Base-by-base conservation (phyloP, 2,888 invertebrate genomes). In the Argynnis bischoffii region DNA sequence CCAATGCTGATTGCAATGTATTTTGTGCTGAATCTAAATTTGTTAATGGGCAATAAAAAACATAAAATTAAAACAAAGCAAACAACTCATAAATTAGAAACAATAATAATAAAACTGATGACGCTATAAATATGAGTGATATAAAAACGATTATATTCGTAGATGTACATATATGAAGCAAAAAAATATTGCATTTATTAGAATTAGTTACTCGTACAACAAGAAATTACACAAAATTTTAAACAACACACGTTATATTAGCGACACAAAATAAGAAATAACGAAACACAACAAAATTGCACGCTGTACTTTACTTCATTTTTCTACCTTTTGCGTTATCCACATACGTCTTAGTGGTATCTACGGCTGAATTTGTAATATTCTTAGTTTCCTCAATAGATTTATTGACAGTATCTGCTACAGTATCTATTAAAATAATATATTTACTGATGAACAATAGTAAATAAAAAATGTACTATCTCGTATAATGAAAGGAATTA, bases 261-360 rank as follows among this genome's bases (percentile, higher is more conserved):
- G 35, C 48, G 26, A 13, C 16, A 59, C n/a, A 48, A 2, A 26
- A 26, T 48, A 46, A 26, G n/a, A 48, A 59, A 31, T 13, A 18
- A 55, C n/a, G 5, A 21, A 47, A 26, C 16, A 26, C 59, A 48
- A 48, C 5, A 47, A 41, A 48, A 48, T 13, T 1, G 13, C 2
- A 6, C 3, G 13, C 48, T 4, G 11, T 5, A 6, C 16, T 48
- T 21, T 11, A n/a, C 26, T 31, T 59, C 50, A 55, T 66, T 41
- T 41, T 41, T 41, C 64, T 88, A 90, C 88, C 89, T 90, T 86
- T 89, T 15, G 86, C 85, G 72, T 78, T 81, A 73, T 83, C 85
- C 72, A 85, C 80, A 71, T 82, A 87, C 48, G 78, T 73, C 77
- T 86, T 89, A 50, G 84, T 81, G 1, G 83, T 81, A 57, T 89